Evolutionary conservation across 2,113 vertebrate genomes (phyloP).

Genomic region (Indicator indicator): DNA sequence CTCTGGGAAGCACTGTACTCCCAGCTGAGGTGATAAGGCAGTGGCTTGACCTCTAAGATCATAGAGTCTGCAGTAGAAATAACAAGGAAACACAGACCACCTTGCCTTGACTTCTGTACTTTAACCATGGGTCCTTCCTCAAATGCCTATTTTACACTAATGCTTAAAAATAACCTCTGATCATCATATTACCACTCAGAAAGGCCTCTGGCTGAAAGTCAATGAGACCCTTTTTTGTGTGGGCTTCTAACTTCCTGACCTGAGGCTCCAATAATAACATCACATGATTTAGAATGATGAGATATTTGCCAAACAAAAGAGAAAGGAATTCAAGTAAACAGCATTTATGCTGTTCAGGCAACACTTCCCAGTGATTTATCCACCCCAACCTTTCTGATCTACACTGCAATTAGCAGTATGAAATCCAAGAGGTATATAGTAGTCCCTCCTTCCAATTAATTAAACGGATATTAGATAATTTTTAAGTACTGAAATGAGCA

Average conservation of each 20-base stretch:
- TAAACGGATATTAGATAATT: not conserved
- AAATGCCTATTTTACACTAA: not conserved
- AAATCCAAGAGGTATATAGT: not conserved
- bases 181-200: not conserved
- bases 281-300: not conserved
- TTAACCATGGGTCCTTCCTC: not conserved
- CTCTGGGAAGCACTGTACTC: not conserved
- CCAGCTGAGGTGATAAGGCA: not conserved
- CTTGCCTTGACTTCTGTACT: not conserved
- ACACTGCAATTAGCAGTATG: not conserved
- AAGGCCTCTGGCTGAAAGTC: not conserved
- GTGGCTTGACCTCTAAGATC: not conserved
- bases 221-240: not conserved
- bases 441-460: not conserved
- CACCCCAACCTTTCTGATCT: not conserved
- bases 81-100: not conserved
- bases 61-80: not conserved
- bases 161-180: not conserved
- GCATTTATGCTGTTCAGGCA: not conserved
- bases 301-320: not conserved
- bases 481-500: not conserved
- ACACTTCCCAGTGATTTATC: not conserved
- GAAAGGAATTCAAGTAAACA: not conserved
- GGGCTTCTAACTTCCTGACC: not conserved
- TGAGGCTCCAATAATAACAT: not conserved